phyloP scores from a whole-genome alignment of 2,113 vertebrate genomes.

The Promerops cafer region DNA sequence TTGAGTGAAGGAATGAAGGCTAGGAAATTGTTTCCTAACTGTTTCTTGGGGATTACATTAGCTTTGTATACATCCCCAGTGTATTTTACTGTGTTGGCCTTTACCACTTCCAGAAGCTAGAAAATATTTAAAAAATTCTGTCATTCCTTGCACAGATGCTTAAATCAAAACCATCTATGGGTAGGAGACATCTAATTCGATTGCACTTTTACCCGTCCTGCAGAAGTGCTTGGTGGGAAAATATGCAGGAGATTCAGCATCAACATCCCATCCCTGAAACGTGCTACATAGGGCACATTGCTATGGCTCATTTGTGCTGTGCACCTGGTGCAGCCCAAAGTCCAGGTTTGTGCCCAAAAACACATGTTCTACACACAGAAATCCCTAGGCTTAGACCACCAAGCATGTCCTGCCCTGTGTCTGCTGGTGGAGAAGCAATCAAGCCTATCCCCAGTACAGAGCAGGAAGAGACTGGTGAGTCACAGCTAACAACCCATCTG shows the following conservation, averaged over 20 bases:
- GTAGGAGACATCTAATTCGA: not conserved
- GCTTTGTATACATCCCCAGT: not conserved
- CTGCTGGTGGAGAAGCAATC: not conserved
- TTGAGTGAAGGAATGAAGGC: not conserved
- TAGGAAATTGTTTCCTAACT: not conserved
- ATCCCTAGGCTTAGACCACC: not conserved
- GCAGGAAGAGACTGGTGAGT: not conserved
- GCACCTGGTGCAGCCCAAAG: not conserved
- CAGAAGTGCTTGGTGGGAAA: not conserved
- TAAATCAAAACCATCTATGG: not conserved
- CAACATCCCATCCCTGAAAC: not conserved
- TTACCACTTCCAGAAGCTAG: not conserved
- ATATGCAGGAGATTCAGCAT: rapidly evolving
- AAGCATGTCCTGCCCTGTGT: not conserved
- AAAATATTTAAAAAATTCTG: not conserved
- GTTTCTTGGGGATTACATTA: not conserved
- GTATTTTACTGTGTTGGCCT: not conserved
- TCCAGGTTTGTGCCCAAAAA: not conserved
- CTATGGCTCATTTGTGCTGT: rapidly evolving
- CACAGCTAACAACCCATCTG: not conserved
- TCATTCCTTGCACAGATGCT: not conserved
- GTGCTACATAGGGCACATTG: not conserved
- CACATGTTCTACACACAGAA: rapidly evolving
- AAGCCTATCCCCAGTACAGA: rapidly evolving
- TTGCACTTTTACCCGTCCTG: not conserved